Percentiles rank a stretch among this genome's conserved stretches.
phyloP scores from a whole-genome alignment of 2,797 vertebrate species.

The Anniella stebbinsi region DNA sequence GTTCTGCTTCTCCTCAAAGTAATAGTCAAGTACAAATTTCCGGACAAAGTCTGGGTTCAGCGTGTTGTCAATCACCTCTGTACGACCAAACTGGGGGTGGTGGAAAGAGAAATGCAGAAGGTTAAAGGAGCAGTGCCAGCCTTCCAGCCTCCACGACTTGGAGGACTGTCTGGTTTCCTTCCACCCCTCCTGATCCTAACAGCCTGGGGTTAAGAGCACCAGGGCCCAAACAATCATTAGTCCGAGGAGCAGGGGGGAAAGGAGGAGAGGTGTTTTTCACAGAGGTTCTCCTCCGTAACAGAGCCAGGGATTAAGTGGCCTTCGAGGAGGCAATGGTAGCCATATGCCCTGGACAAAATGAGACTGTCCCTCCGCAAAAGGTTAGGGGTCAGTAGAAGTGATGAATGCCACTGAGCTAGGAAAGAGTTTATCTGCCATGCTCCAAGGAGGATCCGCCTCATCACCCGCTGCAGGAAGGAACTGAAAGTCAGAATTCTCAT shows the following conservation, averaged over 20 bases:
- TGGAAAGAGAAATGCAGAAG: not conserved
- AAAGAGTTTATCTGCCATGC: not conserved
- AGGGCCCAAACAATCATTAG: not conserved
- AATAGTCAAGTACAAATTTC: slow-evolving; percentile 97
- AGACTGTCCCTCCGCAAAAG: not conserved
- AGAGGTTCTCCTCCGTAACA: not conserved
- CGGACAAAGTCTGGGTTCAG: slow-evolving; percentile 96
- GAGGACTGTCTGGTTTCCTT: not conserved
- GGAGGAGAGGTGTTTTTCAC: not conserved
- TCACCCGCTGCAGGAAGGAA: not conserved
- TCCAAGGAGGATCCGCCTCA: not conserved
- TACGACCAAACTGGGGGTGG: slow-evolving; percentile 89
- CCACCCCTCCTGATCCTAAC: not conserved
- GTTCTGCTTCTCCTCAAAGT: slow-evolving; percentile 98
- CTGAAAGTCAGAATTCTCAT: not conserved
- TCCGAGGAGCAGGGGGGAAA: not conserved
- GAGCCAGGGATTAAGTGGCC: not conserved
- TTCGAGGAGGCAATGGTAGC: not conserved
- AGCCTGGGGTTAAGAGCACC: not conserved
- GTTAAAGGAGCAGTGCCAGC: not conserved
- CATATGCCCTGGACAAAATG: not conserved
- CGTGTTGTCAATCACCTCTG: slow-evolving; percentile 96
- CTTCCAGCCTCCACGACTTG: not conserved
- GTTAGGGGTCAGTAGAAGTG: not conserved
- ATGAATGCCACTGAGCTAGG: not conserved